A percentile compares a stretch with the other conserved stretches of the same genome.
phyloP scores from a whole-genome alignment of 2,113 vertebrate species.

The Scatophagus argus region DNA sequence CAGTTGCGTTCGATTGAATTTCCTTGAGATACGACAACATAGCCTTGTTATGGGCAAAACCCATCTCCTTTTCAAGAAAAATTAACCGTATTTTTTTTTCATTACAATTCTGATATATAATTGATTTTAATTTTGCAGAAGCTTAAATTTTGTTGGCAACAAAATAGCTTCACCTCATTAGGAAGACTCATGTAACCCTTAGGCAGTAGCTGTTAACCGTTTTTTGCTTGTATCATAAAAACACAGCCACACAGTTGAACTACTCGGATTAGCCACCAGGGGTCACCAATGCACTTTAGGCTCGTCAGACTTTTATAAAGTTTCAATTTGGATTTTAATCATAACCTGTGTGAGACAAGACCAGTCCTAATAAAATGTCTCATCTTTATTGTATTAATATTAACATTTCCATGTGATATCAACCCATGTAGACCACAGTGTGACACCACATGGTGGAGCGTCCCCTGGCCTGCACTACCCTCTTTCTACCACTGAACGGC shows the following conservation, averaged over 20 bases:
- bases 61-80: too few relatives aligned
- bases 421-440: neutral
- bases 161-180: too few relatives aligned
- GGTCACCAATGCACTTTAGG: neutral
- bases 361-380: neutral
- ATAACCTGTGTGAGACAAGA: neutral
- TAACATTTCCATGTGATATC: neutral
- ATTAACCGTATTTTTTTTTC: too few relatives aligned
- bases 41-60: too few relatives aligned
- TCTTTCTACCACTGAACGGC: constrained; percentile 23
- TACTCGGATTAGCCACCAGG: neutral
- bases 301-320: too few relatives aligned
- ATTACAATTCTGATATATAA: too few relatives aligned
- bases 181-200: neutral
- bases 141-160: too few relatives aligned
- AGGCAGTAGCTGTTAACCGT: neutral
- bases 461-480: constrained; percentile 1
- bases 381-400: too few relatives aligned
- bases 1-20: too few relatives aligned
- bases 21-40: too few relatives aligned
- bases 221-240: neutral
- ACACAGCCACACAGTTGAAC: neutral
- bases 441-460: neutral
- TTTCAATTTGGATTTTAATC: neutral
- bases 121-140: too few relatives aligned